A percentile compares a stretch with the other conserved stretches of the same genome.
phyloP scores from a whole-genome alignment of 1,140 invertebrate genomes.

The Anoplolepis gracilipes region DNA sequence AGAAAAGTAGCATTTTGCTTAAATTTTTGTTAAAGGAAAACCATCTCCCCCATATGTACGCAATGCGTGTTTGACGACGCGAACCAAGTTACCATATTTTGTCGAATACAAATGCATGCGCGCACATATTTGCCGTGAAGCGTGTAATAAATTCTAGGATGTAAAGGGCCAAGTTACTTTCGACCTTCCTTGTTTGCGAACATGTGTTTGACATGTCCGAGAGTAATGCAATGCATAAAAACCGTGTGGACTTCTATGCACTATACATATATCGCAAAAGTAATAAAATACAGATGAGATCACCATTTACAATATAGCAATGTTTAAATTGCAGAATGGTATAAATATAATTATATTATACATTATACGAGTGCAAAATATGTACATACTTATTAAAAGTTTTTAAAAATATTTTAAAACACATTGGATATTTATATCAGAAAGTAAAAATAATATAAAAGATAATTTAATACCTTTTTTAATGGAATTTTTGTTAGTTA shows the following conservation, averaged over 20 bases:
- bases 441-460: not conserved
- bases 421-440: not conserved
- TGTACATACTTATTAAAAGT: not conserved
- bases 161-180: slow-evolving; percentile 14
- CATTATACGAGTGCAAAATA: too few relatives aligned
- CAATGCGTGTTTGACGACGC: not conserved
- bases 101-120: slow-evolving; percentile 51
- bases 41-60: not conserved
- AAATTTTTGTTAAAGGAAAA: not conserved
- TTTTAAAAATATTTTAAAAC: not conserved
- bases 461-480: not conserved
- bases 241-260: not conserved
- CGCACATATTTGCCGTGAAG: slow-evolving; percentile 36
- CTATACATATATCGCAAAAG: not conserved
- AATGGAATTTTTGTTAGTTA: not conserved
- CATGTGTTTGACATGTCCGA: slow-evolving; percentile 49
- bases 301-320: not conserved
- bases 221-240: slow-evolving; percentile 16
- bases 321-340: not conserved
- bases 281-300: not conserved
- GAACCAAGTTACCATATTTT: slow-evolving; percentile 23
- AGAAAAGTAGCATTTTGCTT: not conserved
- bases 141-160: slow-evolving; percentile 41
- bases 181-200: slow-evolving; percentile 22
- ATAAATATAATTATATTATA: not conserved